Evolutionary conservation across 2,113 vertebrate genomes (phyloP).

Genomic region (Gymnogyps californianus): DNA sequence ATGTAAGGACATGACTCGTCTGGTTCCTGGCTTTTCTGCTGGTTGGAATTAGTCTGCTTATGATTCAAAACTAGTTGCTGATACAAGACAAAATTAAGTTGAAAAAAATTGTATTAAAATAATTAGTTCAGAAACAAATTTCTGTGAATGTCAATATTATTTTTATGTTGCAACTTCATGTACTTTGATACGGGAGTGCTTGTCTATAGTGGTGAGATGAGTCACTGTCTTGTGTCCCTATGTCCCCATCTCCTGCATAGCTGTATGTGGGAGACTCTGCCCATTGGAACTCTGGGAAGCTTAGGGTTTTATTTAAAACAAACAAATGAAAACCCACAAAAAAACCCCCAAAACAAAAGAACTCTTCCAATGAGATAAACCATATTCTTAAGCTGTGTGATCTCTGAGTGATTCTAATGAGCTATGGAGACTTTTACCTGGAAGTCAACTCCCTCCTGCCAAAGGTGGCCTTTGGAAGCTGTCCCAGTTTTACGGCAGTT

Average conservation of each 20-base stretch:
- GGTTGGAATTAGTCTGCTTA: background rate
- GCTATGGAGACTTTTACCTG: background rate
- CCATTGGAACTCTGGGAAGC: background rate
- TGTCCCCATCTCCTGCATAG: background rate
- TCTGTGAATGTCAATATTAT: background rate
- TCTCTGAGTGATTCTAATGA: background rate
- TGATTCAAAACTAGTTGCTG: background rate
- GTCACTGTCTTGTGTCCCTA: background rate
- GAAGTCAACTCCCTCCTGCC: background rate
- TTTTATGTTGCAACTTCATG: background rate
- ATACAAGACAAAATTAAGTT: background rate
- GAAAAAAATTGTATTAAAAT: background rate
- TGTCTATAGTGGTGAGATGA: background rate
- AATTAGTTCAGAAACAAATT: background rate
- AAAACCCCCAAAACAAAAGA: background rate
- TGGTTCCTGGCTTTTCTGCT: background rate
- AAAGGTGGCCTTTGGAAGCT: background rate
- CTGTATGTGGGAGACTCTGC: background rate
- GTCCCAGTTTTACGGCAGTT: background rate
- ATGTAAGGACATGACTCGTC: background rate
- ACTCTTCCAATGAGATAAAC: background rate
- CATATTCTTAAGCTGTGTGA: background rate
- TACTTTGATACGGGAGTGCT: background rate
- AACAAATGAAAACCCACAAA: background rate
- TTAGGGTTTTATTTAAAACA: background rate